Conservation (phyloP, 2,797 vertebrate genomes). For the Poecilia picta region DNA sequence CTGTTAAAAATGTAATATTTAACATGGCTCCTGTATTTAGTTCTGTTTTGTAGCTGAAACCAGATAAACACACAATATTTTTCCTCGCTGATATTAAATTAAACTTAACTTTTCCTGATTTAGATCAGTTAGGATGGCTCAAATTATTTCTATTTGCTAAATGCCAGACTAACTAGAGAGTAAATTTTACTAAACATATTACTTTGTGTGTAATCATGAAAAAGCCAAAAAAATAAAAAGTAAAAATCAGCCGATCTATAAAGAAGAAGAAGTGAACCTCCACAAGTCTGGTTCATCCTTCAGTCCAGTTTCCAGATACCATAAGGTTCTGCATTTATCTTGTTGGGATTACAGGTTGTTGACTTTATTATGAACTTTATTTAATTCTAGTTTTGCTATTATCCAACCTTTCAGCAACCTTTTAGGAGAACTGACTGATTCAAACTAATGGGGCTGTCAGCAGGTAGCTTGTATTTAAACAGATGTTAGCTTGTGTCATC, state of each 20-base stretch:
- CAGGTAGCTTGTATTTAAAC: neutral
- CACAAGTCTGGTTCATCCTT: neutral
- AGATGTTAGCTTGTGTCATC: neutral
- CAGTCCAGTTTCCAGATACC: neutral
- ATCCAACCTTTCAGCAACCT: neutral
- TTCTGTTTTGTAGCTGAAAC: neutral
- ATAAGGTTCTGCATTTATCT: neutral
- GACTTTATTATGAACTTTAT: too few relatives aligned
- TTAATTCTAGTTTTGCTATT: too few relatives aligned
- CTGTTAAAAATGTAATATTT: neutral
- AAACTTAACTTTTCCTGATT: neutral
- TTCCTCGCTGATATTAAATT: neutral
- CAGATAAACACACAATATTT: neutral
- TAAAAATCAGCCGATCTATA: neutral
- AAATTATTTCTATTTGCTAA: neutral
- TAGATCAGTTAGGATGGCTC: neutral
- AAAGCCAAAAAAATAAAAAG: neutral
- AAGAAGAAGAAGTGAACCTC: neutral
- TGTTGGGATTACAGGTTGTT: too few relatives aligned
- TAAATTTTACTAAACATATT: neutral
- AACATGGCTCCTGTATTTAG: neutral
- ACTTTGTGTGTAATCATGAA: neutral
- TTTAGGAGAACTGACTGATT: neutral
- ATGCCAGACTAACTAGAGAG: neutral
- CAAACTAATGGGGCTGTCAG: neutral